Evolutionary conservation across 2,797 vertebrate species (phyloP).

Genomic region (Erethizon dorsatum): DNA sequence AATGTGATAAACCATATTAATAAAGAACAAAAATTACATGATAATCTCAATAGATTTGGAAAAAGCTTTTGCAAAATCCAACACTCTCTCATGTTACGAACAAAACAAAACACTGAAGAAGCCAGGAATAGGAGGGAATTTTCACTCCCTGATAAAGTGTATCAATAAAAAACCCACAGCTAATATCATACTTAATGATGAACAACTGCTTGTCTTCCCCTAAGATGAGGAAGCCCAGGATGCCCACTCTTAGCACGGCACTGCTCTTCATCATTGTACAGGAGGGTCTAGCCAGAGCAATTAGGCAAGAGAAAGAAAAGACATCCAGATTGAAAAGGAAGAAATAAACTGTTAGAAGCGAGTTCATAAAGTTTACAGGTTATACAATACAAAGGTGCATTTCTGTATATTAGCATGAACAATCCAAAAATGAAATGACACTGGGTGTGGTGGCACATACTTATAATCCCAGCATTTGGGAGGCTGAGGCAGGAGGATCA

Average conservation of each 20-base stretch:
- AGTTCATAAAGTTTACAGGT: background rate
- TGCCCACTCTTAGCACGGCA: background rate
- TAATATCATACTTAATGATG: constrained; percentile 5
- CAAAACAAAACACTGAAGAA: background rate
- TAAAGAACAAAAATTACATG: background rate
- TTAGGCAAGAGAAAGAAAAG: constrained; percentile 49
- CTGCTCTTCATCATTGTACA: background rate
- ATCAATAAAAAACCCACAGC: background rate
- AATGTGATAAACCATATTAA: background rate
- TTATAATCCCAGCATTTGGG: background rate
- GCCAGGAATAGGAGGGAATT: background rate
- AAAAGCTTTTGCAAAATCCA: constrained; percentile 52
- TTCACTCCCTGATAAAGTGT: constrained; percentile 12
- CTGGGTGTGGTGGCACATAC: background rate
- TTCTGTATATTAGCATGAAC: constrained; percentile 30
- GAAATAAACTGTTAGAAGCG: constrained; percentile 22
- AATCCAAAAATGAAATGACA: constrained; percentile 46
- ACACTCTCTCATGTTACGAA: background rate
- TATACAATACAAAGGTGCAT: background rate
- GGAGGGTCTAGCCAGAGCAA: constrained; percentile 1
- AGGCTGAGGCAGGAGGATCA: background rate
- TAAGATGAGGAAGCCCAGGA: constrained; percentile 5
- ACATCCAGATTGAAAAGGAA: constrained; percentile 43
- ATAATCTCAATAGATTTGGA: constrained; percentile 40
- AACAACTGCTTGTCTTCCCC: background rate